These are phyloP conservation scores for Melitaea athalia DNA, from an alignment of 2,888 invertebrate genomes.

Conservation along the genomic window DNA sequence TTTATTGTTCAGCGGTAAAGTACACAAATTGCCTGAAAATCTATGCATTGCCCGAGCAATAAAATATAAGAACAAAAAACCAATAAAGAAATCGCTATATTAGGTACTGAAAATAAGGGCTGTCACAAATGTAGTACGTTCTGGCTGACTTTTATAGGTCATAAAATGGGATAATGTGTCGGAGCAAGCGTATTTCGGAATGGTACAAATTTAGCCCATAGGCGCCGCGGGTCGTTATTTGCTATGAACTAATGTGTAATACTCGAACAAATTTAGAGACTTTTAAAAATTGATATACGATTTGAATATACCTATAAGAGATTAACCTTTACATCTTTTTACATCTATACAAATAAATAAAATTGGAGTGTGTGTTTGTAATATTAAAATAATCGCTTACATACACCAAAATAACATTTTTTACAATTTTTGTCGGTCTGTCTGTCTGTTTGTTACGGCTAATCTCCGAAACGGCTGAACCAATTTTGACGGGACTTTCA, in stretches of 20 bases:
- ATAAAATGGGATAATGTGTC: slow-evolving; percentile 80
- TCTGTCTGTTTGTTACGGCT: too few relatives aligned
- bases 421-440: too few relatives aligned
- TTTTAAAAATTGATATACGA: background rate
- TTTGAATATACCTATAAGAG: background rate
- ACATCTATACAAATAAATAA: too few relatives aligned
- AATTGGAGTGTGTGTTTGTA: too few relatives aligned
- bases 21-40: slow-evolving; percentile 69
- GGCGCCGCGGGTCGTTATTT: slow-evolving; percentile 60
- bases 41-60: slow-evolving; percentile 68
- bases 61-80: slow-evolving; percentile 69
- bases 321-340: background rate
- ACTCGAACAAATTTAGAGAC: slow-evolving; percentile 13
- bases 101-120: slow-evolving; percentile 78
- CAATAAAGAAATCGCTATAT: slow-evolving; percentile 75
- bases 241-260: slow-evolving; percentile 66
- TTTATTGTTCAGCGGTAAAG: slow-evolving; percentile 69
- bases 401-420: too few relatives aligned
- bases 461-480: too few relatives aligned
- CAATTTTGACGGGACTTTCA: too few relatives aligned
- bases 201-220: slow-evolving; percentile 78
- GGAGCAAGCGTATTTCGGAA: slow-evolving; percentile 78
- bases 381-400: too few relatives aligned
- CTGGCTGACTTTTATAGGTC: slow-evolving; percentile 79
- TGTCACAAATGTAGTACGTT: slow-evolving; percentile 78